Base-by-base conservation (phyloP, 1,140 invertebrate species). In the Portunus trituberculatus region DNA sequence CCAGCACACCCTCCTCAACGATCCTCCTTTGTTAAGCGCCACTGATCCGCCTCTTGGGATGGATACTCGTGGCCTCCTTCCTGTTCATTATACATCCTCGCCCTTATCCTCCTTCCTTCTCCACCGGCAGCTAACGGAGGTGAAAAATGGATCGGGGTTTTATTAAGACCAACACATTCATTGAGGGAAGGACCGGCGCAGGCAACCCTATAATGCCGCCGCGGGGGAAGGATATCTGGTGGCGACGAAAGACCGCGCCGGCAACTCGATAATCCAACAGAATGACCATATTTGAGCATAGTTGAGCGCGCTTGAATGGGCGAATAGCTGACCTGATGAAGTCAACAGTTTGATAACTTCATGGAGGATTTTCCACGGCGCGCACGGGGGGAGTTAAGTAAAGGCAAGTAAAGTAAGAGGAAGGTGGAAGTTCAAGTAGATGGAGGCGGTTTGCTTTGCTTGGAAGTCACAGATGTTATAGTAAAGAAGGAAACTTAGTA, bases 271-370 rank as follows among this genome's bases (percentile, higher is more conserved):
- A 95, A 95, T 91, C 94, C 94, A 32, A 87, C 45, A 92, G 90
- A 95, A 95, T 95, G 90, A 48, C 89, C 94, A 67, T 91, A 95
- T 95, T 95, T 95, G 91, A 92, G 91, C 83, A 95, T 84, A 95
- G 90, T 92, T 86, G 94, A 95, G 90, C 52, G 94, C 28, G n/a
- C 88, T 91, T 95, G 45, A 95, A 95, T 92, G 91, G 94, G 14
- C 46, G 31, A 94, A 92, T 92, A 88, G 67, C 67, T 88, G 94
- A 92, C 94, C 94, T 67, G 83, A 95, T 92, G 94, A 87, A 95
- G 94, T 95, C 82, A 95, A 87, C 46, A 52, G 94, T 92, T 92
- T 95, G 83, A 91, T 92, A 86, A 92, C 84, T 83, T 95, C 87
- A 28, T 94, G 93, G 93, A 31, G 93, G 89, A 86, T 91, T 48